Evolutionary conservation across 2,888 invertebrate genomes (phyloP).

Genomic region (Gymnoscelis rufifasciata): DNA sequence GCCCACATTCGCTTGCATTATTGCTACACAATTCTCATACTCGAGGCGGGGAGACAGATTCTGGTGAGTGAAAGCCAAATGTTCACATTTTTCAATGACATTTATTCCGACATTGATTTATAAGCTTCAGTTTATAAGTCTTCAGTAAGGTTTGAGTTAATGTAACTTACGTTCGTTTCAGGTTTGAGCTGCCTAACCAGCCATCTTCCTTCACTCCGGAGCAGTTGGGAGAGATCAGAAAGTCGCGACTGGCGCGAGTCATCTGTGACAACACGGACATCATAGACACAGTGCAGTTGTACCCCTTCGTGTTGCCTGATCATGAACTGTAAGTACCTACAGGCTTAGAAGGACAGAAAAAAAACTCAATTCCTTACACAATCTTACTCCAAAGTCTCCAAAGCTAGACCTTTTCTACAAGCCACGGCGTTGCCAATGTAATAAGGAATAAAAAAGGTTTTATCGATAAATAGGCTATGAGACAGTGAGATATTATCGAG

Average conservation of each 20-base stretch:
- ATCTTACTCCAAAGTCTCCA: too few species aligned
- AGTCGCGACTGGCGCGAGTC: slow-evolving; percentile 87
- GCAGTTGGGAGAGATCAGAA: slow-evolving; percentile 90
- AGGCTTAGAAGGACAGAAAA: neutral
- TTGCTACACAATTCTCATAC: slow-evolving; percentile 95
- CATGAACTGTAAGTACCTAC: slow-evolving; percentile 91
- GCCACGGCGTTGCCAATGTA: too few species aligned
- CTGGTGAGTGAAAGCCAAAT: slow-evolving; percentile 82
- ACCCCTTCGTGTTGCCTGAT: slow-evolving; percentile 94
- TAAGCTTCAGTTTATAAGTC: too few species aligned
- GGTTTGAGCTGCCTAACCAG: slow-evolving; percentile 93
- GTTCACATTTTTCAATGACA: too few species aligned
- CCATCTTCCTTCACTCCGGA: slow-evolving; percentile 94
- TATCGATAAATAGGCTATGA: too few species aligned
- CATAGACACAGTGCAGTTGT: slow-evolving; percentile 93
- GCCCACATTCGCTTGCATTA: slow-evolving; percentile 95
- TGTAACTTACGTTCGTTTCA: slow-evolving; percentile 37
- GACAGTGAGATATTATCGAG: too few species aligned
- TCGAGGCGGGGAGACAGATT: slow-evolving; percentile 94
- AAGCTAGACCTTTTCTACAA: too few species aligned
- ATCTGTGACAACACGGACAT: slow-evolving; percentile 96
- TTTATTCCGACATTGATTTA: too few species aligned
- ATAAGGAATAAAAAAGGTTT: too few species aligned
- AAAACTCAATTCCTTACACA: too few species aligned
- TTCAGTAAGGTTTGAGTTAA: too few species aligned